Base-by-base conservation (phyloP, 2,888 invertebrate genomes). In the Prosopocoilus inquinatus region DNA sequence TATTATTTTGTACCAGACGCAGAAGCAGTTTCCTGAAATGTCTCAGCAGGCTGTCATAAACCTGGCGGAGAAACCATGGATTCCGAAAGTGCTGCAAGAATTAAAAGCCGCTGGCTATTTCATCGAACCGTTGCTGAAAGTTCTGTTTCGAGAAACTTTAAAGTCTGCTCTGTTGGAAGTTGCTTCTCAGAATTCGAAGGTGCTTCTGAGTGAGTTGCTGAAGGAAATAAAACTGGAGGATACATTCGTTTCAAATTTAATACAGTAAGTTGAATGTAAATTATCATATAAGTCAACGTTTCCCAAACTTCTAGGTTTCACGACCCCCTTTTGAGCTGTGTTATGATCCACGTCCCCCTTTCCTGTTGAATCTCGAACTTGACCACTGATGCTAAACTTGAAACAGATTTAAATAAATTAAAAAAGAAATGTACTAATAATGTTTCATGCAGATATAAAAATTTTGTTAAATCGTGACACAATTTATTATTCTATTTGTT, bases 1-100 rank as follows among this genome's bases (percentile, higher is more conserved):
- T 16, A 78, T 87, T n/a, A 79, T 89, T 62, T 78, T 92, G 47
- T 90, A 86, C 68, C 86, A 88, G 60, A 82, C 82, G 9, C 90
- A 91, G 56, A 58, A 53, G n/a, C 65, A 72, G 28, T 68, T 81
- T 1, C 78, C 70, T 0, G 70, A 67, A 8, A 79, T 90, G 47
- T 79, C 84, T 0, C 75, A 80, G 9, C 76, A 75, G 32, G 78
- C 85, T 1, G 70, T 88, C 2, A 67, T 75, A 16, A 81, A 82
- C 67, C 73, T 85, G 9, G 72, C 79, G 0, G 68, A 72, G 38
- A 74, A 76, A 9, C 67, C 76, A 5, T 82, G 82, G 81, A 71
- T 85, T 9, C 67, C 78, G 1, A 70, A 72, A 0, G 61, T 81
- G 47, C 67, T 90, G 5, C 80, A 80, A 9, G 78, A 79, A 38